These are phyloP conservation scores for Chaetoderma sp. DNA, from an alignment of 2,888 invertebrate genomes.

Conservation along the genomic window DNA sequence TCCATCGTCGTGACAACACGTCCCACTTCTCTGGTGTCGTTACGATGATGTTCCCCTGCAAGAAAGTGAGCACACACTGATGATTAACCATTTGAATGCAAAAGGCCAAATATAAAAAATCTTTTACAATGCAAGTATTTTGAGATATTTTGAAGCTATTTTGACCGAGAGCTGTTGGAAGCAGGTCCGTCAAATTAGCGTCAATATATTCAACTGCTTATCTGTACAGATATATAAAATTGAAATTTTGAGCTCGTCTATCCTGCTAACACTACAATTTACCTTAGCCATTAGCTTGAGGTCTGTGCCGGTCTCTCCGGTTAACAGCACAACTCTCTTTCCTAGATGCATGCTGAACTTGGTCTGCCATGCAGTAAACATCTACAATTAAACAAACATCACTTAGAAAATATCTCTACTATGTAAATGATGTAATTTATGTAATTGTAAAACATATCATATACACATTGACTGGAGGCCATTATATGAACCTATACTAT, in stretches of 20 bases:
- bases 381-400: conserved; percentile 47
- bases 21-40: conserved; percentile 99
- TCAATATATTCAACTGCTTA: not conserved
- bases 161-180: too few relatives aligned
- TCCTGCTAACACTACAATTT: conserved; percentile 4
- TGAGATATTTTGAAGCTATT: too few relatives aligned
- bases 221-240: not conserved
- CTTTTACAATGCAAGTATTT: too few relatives aligned
- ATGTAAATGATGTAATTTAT: not conserved
- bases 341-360: conserved; percentile 84
- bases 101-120: not conserved
- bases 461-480: too few relatives aligned
- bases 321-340: conserved; percentile 85
- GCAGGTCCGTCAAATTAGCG: too few relatives aligned
- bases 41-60: conserved; percentile 94
- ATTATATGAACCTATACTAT: too few relatives aligned
- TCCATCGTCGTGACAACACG: conserved; percentile 97
- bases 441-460: too few relatives aligned
- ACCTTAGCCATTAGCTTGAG: conserved; percentile 81
- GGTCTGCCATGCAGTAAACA: conserved; percentile 89
- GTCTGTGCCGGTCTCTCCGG: conserved; percentile 98
- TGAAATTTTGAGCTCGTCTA: too few relatives aligned
- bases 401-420: not conserved
- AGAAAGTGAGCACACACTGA: not conserved
- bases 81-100: too few relatives aligned